Base-by-base conservation (phyloP, 1,140 invertebrate genomes). In the Drosophila sechellia region DNA sequence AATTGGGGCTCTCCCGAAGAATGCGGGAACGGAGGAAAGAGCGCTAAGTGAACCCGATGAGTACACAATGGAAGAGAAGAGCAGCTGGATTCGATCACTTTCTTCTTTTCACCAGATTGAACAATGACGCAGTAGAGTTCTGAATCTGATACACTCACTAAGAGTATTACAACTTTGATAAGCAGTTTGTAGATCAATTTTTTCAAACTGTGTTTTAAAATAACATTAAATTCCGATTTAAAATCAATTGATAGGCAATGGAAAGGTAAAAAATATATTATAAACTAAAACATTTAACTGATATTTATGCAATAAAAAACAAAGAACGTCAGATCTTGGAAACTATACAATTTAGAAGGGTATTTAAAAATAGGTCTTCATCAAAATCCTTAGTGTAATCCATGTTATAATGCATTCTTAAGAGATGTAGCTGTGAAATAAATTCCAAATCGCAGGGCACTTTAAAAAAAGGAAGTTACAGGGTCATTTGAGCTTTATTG, bases 401-500 rank as follows among this genome's bases (percentile, higher is more conserved):
- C 5, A 8, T 46, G 42, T 20, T 20, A 5, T 43, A 12, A 22
- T 22, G 20, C 20, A 22, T 22, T 45, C 15, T 49, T 31, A 10
- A 4, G 15, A 10, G 10, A 13, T 5, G 2, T 35, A 50, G n/a
- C 27, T 1, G 15, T 50, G 34, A 49, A 20, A 6, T 31, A 8
- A 31, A 31, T 8, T 31, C 6, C 1, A 31, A 22, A 22, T 22
- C 20, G 20, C 20, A 22, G 3, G 20, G 2, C 20, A 17, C 17
- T 17, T 17, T 17, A 17, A 17, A 17, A 17, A 17, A 17, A 17
- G 17, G 17, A 17, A 17, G 17, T 17, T 17, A 22, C 45, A 46
- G 37, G 65, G 27, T 78, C 17, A 12, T 63, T 71, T 46, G 20
- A 64, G 54, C 70, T 86, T 86, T 86, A 89, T 86, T 86, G 83